These are phyloP conservation scores for Picathartes gymnocephalus DNA, from an alignment of 2,113 vertebrate genomes.

Conservation along the genomic window DNA sequence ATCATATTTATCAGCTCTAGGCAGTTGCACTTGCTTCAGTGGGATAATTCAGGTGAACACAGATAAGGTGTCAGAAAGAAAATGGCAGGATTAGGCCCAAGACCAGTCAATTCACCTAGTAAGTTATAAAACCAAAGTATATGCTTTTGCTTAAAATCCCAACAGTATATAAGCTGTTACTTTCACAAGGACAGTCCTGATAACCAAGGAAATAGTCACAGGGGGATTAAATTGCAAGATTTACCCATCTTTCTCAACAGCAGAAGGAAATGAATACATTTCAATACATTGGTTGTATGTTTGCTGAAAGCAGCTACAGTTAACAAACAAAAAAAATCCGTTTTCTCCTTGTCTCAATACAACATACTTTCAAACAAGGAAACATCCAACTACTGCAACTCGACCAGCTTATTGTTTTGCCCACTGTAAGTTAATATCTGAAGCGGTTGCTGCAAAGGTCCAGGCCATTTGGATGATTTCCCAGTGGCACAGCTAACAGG, in stretches of 20 bases:
- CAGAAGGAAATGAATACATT: neutral
- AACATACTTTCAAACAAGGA: constrained; percentile 25
- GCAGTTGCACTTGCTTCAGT: neutral
- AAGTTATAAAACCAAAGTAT: neutral
- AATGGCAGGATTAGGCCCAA: neutral
- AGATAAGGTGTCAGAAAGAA: neutral
- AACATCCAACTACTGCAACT: constrained; percentile 18
- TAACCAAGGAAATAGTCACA: neutral
- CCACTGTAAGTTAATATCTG: constrained; percentile 56
- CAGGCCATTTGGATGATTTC: constrained; percentile 44
- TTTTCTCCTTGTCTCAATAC: constrained; percentile 4
- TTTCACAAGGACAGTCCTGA: neutral
- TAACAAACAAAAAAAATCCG: neutral
- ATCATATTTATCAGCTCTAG: neutral
- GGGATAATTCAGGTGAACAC: neutral
- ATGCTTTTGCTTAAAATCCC: neutral
- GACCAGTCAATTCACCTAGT: neutral
- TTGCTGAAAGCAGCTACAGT: neutral
- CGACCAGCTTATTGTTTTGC: constrained; percentile 60
- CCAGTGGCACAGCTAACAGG: constrained; percentile 58
- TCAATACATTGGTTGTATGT: neutral
- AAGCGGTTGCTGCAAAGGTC: constrained; percentile 55
- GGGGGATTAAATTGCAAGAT: neutral
- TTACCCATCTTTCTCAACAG: neutral
- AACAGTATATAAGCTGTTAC: neutral